Evolutionary conservation across 2,888 invertebrate species (phyloP), one percentile per base, ranked within the genome.

Genomic region (Drosophila gaucha): DNA sequence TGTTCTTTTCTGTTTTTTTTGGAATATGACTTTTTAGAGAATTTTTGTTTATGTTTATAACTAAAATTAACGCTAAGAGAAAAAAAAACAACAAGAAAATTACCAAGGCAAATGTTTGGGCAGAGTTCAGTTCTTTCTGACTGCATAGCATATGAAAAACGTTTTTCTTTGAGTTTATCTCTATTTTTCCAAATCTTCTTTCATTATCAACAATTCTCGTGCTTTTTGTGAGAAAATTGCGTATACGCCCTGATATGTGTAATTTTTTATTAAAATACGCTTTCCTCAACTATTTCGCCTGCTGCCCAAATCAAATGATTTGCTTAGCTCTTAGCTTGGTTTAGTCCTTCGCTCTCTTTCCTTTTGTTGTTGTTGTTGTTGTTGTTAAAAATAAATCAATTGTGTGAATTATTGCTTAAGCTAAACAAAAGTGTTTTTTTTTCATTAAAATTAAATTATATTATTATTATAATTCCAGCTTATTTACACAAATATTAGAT

Each of bases 281-380:
- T 14, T 24, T n/a, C n/a, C n/a, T n/a, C n/a, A n/a, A n/a, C n/a
- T n/a, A n/a, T n/a, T n/a, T n/a, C n/a, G n/a, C n/a, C n/a, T n/a
- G n/a, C 28, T 44, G 8, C 38, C 22, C 36, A 41, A 14, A 33
- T 51, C 36, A 41, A 33, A 36, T 64, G 41, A 50, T 63, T 69
- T 56, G 50, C 41, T 39, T 46, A 51, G 62, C 65, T 60, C 54
- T 66, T 69, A 54, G 74, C 60, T 59, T 70, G 73, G 67, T 67
- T 82, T 83, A 89, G 89, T 89, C 89, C 90, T 89, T 89, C 78
- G 73, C 86, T 89, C 90, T 90, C 90, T 76, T 90, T 80, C 88
- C 85, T 67, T 77, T 67, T 39, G 30, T 24, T 46, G 46, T 22
- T 46, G 20, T 31, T 72, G 26, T 72, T 76, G 55, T 43, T 43